Percentiles rank a stretch among this genome's conserved stretches.
Evolutionary conservation across 2,797 vertebrate species (phyloP).

Genomic region (Buphagus erythrorhynchus): DNA sequence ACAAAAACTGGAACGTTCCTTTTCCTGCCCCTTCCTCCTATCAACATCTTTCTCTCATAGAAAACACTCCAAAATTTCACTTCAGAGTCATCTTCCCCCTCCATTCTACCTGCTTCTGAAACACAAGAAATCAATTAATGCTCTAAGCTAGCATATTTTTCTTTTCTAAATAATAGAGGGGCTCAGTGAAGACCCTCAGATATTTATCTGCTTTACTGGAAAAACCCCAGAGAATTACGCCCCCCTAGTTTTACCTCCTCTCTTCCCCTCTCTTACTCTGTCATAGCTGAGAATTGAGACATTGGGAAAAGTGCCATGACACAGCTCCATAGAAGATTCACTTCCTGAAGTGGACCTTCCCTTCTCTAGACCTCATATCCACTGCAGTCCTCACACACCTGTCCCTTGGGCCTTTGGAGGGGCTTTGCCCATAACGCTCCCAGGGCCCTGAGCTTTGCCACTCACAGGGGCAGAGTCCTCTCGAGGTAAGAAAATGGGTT

Average conservation of each 20-base stretch:
- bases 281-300: neutral
- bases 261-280: neutral
- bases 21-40: neutral
- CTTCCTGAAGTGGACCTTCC: neutral
- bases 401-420: neutral
- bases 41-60: neutral
- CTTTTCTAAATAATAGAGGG: neutral
- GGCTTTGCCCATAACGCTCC: rapidly evolving
- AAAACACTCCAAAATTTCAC: neutral
- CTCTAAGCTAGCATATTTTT: neutral
- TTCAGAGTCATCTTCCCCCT: neutral
- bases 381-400: neutral
- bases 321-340: neutral
- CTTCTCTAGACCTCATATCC: neutral
- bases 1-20: neutral
- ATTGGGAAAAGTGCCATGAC: neutral
- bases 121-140: neutral
- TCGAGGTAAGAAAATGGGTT: neutral
- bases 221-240: neutral
- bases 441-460: neutral
- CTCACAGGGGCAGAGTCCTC: neutral
- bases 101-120: neutral
- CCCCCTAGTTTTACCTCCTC: neutral
- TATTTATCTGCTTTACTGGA: neutral
- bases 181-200: neutral